These are phyloP conservation scores for Allophyes oxyacanthae DNA, from an alignment of 2,888 invertebrate genomes.

Conservation along the genomic window DNA sequence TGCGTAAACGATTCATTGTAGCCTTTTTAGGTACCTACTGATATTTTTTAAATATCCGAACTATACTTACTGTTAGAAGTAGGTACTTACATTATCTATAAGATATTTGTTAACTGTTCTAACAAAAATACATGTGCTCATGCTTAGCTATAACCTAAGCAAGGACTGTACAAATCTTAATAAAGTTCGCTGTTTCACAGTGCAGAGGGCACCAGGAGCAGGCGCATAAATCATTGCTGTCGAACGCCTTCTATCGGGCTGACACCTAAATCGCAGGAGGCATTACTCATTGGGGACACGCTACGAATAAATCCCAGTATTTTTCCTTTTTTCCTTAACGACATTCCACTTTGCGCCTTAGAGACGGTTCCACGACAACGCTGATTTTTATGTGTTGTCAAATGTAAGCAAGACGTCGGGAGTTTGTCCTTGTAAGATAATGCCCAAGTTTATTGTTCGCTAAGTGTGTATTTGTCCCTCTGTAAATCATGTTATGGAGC, in stretches of 20 bases:
- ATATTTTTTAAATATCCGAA: no score
- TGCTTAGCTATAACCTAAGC: no score
- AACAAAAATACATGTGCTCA: no score
- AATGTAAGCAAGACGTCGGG: conserved; percentile 52
- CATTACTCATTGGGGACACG: conserved; percentile 75
- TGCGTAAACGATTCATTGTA: no score
- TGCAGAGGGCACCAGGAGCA: conserved; percentile 50
- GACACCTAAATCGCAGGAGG: conserved; percentile 70
- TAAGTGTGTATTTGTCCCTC: conserved; percentile 34
- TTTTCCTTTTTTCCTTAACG: conserved; percentile 64
- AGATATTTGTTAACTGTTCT: no score
- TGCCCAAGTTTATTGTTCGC: conserved; percentile 42
- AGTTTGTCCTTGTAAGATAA: conserved; percentile 44
- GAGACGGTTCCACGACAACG: conserved; percentile 54
- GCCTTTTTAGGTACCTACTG: no score
- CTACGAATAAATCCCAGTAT: conserved; percentile 64
- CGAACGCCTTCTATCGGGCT: conserved; percentile 62
- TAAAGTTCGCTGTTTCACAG: conserved; percentile 47
- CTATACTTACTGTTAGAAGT: no score
- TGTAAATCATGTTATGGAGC: conserved; percentile 36
- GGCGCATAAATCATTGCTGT: conserved; percentile 62
- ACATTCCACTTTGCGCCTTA: conserved; percentile 61
- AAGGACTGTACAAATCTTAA: conserved; percentile 48
- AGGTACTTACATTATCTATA: no score
- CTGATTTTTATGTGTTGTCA: conserved; percentile 57